phyloP scores from a whole-genome alignment of 1,140 invertebrate genomes.

The Brachionus manjavacas region DNA sequence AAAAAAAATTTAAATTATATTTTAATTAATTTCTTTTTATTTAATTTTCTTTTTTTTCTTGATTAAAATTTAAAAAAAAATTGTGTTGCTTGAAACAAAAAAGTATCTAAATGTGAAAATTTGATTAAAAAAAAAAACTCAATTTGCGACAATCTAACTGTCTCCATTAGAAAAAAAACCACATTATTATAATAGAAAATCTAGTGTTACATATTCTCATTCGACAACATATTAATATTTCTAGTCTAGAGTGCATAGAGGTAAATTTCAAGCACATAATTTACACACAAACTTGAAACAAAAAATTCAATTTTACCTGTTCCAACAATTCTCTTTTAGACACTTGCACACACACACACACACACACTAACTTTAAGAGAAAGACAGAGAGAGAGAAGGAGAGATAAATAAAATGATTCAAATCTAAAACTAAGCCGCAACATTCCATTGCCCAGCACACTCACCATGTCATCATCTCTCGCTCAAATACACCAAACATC shows the following conservation, averaged over 20 bases:
- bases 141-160: neutral
- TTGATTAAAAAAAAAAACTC: no score
- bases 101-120: no score
- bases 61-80: no score
- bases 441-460: neutral
- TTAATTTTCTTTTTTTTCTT: no score
- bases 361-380: no score
- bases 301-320: no score
- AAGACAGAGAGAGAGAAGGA: no score
- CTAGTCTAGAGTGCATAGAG: neutral
- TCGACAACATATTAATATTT: neutral
- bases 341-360: no score
- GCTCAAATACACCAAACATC: conserved; percentile 13
- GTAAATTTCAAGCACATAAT: neutral
- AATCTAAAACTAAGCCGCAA: neutral
- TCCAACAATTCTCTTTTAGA: no score
- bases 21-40: no score
- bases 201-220: neutral
- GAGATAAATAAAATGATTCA: neutral
- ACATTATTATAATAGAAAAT: neutral
- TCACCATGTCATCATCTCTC: neutral
- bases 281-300: neutral
- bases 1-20: no score
- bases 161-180: neutral
- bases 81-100: no score